Conservation (phyloP, 1,140 invertebrate species). For the Aphidius gifuensis region DNA sequence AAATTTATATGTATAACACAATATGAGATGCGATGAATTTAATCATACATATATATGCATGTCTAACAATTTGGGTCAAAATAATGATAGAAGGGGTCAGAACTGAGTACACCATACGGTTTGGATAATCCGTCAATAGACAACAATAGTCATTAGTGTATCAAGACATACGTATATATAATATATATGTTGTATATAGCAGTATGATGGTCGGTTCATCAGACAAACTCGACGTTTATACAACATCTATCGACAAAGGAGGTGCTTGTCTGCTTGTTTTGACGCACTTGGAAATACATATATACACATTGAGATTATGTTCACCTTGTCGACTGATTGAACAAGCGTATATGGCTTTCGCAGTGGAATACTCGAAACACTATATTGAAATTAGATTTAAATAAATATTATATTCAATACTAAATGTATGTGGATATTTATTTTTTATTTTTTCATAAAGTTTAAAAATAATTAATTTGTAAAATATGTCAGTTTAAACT, state of each 20-base stretch:
- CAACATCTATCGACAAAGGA: conserved; percentile 25
- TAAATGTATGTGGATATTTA: too few species aligned
- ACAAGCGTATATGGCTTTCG: background rate
- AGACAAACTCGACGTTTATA: conserved; percentile 31
- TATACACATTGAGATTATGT: conserved; percentile 13
- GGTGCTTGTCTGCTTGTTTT: conserved; percentile 8
- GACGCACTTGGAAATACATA: background rate
- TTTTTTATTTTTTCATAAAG: background rate
- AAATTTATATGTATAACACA: too few species aligned
- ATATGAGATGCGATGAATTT: too few species aligned
- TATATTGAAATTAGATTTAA: background rate
- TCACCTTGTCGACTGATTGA: background rate
- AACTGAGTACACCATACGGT: conserved; percentile 8
- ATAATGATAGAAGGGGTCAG: conserved; percentile 25
- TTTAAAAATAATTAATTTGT: background rate
- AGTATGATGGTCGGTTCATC: conserved; percentile 32
- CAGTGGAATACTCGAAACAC: background rate
- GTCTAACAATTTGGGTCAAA: conserved; percentile 39
- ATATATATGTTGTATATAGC: conserved; percentile 18
- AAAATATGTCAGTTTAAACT: conserved; percentile 2
- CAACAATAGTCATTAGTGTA: conserved; percentile 43
- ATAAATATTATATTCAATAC: background rate
- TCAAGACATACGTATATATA: conserved; percentile 12
- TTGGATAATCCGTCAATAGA: conserved; percentile 32
- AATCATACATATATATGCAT: background rate